Base-by-base conservation (phyloP, 1,140 invertebrate species). In the Homarus americanus region DNA sequence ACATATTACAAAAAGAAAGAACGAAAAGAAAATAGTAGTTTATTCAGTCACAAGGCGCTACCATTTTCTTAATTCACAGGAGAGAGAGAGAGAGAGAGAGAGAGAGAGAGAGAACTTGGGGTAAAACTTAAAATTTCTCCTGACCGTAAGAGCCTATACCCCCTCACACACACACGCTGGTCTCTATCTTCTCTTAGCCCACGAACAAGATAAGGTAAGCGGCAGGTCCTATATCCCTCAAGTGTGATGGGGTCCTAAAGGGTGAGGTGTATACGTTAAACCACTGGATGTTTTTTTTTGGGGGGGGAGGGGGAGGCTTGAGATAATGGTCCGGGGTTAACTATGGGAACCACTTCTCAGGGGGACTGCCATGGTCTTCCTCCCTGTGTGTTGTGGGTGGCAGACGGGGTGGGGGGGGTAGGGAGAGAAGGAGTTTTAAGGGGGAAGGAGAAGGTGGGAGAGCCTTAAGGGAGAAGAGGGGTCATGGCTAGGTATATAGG, bases 321-420 rank as follows among this genome's bases (percentile, higher is more conserved):
- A 79, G 76, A 79, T 79, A 79, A 79, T 79, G 40, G 40, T 40
- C 28, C 17, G 34, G 10, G 24, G 12, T 79, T 28, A 20, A 76
- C 41, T 49, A 41, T 79, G 76, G 76, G 76, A 79, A 79, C 44
- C 75, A 12, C 40, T 15, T 79, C 36, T 38, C 28, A 1, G 28
- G 36, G 72, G 72, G 36, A 17, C n/a, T n/a, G 4, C 53, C 12
- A 4, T 20, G 17, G 5, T 24, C 17, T 24, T 15, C 53, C 53
- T 58, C 12, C 24, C 53, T 58, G 0, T 4, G 7, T 4, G 5
- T 20, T 4, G 53, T 58, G 17, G 76, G 24, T 20, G n/a, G 24
- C 40, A 49, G 40, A n/a, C 10, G 4, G 7, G 20, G 79, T 44
- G 32, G 17, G 49, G 44, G 12, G 41, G 32, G 32, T 34, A 63